Evolutionary conservation across 1,140 invertebrate species (phyloP).

Genomic region (Micrasema minimum): DNA sequence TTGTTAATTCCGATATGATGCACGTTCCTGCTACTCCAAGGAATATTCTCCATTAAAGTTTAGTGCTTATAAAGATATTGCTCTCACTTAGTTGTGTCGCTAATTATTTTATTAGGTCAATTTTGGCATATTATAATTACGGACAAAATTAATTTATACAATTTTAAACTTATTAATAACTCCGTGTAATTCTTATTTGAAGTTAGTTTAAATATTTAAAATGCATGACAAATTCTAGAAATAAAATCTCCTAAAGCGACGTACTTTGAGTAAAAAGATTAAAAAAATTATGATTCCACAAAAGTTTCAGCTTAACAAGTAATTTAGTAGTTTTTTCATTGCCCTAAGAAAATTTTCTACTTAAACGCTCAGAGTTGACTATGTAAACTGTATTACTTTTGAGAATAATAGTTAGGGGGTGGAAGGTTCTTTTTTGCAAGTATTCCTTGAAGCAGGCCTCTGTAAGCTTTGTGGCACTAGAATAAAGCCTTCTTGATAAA

Average conservation of each 20-base stretch:
- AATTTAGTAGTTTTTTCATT: no score
- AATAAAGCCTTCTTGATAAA: constrained; percentile 50
- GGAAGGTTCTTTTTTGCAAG: constrained; percentile 6
- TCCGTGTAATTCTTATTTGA: no score
- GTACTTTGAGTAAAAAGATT: no score
- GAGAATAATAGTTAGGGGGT: neutral
- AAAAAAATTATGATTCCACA: no score
- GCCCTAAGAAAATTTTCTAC: no score
- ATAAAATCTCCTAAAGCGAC: no score
- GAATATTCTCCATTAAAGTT: constrained; percentile 25
- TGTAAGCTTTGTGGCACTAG: constrained; percentile 24
- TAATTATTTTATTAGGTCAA: neutral
- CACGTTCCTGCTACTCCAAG: constrained; percentile 4
- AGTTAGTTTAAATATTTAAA: no score
- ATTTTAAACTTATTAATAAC: no score
- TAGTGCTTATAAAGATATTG: constrained; percentile 6
- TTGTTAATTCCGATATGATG: constrained; percentile 27
- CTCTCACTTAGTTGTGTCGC: neutral
- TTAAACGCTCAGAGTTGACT: neutral
- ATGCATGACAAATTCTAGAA: no score
- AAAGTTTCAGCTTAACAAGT: no score
- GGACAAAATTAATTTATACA: no score
- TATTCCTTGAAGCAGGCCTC: neutral
- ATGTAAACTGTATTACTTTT: constrained; percentile 1
- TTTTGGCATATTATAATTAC: no score